Conservation (phyloP, 2,113 vertebrate genomes). For the Saguinus imperator region DNA sequence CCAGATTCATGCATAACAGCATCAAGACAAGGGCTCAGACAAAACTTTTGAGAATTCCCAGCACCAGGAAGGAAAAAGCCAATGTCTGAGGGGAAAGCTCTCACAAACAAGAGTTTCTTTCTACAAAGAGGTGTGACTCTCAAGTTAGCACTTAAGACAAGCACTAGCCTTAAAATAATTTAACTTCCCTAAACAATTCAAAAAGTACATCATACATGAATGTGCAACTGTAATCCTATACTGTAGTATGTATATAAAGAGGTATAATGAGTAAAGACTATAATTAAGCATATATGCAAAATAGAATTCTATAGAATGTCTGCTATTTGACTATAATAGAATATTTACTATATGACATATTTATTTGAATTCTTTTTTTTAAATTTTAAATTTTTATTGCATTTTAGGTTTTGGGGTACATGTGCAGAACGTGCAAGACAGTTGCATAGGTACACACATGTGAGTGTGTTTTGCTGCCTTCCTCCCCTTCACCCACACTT, state of each 20-base stretch:
- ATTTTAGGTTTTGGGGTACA: no score
- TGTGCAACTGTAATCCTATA: background rate
- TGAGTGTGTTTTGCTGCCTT: no score
- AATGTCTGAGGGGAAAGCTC: background rate
- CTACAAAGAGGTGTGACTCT: background rate
- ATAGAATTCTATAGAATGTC: background rate
- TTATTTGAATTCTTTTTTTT: background rate
- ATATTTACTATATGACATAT: background rate
- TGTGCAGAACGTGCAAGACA: no score
- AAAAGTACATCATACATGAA: background rate
- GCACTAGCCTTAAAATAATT: background rate
- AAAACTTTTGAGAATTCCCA: background rate
- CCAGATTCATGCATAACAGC: constrained; percentile 69
- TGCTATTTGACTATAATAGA: background rate
- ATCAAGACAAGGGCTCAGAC: constrained; percentile 37
- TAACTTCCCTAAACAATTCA: constrained; percentile 36
- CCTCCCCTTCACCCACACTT: no score
- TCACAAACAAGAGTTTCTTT: background rate
- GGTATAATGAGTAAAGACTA: background rate
- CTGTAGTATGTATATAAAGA: background rate
- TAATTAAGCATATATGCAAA: constrained; percentile 37
- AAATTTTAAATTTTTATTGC: no score
- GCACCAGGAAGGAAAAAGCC: background rate
- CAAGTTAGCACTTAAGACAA: background rate
- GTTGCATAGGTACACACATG: no score